A percentile compares a stretch with the other conserved stretches of the same genome.
phyloP scores from a whole-genome alignment of 2,888 invertebrate genomes.

The Diabrotica balteata region DNA sequence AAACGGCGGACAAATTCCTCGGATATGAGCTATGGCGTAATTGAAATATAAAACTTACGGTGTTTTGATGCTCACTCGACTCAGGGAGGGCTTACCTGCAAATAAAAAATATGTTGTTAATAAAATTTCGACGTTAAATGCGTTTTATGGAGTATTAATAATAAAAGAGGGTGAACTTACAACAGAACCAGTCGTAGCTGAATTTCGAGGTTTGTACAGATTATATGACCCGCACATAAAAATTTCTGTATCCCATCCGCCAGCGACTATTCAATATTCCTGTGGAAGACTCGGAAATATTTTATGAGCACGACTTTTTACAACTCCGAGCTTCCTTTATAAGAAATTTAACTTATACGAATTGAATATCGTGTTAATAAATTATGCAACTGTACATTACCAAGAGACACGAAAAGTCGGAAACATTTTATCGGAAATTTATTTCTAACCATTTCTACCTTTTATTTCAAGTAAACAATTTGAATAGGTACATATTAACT shows the following conservation, averaged over 20 bases:
- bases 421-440: no score
- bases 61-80: slow-evolving; percentile 19
- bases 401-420: no score
- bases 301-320: slow-evolving; percentile 15
- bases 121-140: slow-evolving; percentile 29
- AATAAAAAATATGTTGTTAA: slow-evolving; percentile 34
- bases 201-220: slow-evolving; percentile 22
- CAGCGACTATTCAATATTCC: slow-evolving; percentile 18
- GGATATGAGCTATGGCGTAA: slow-evolving; percentile 36
- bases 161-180: slow-evolving; percentile 22
- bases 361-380: neutral
- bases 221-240: slow-evolving; percentile 26
- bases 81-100: slow-evolving; percentile 30
- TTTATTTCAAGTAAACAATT: no score
- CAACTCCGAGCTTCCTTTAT: neutral
- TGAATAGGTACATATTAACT: no score
- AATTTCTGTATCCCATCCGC: slow-evolving; percentile 17
- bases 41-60: slow-evolving; percentile 38
- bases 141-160: slow-evolving; percentile 32
- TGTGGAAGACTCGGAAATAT: slow-evolving; percentile 6
- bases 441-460: no score
- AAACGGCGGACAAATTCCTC: slow-evolving; percentile 35
- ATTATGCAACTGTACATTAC: no score
- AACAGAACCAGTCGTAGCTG: slow-evolving; percentile 8
- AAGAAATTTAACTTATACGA: neutral